A percentile compares a stretch with the other conserved stretches of the same genome.
Evolutionary conservation across 2,888 invertebrate genomes (phyloP).

Genomic region (Plebejus argus): DNA sequence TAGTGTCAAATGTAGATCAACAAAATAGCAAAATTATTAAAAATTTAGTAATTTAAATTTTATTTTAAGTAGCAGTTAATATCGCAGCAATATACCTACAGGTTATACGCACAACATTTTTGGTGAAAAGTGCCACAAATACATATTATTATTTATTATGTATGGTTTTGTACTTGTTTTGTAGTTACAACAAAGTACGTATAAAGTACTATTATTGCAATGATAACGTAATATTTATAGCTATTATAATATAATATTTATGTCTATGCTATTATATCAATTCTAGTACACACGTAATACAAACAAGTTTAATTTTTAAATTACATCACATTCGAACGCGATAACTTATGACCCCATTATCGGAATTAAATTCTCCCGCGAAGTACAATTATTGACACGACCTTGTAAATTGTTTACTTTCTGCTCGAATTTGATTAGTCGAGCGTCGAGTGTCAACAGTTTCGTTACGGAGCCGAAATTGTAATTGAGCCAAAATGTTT

Average conservation of each 20-base stretch:
- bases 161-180: too few relatives aligned
- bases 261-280: not conserved
- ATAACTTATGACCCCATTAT: constrained; percentile 75
- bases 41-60: too few relatives aligned
- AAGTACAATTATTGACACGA: constrained; percentile 52
- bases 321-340: constrained; percentile 60
- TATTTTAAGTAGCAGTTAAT: too few relatives aligned
- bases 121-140: too few relatives aligned
- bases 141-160: too few relatives aligned
- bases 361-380: constrained; percentile 71
- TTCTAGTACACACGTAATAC: not conserved
- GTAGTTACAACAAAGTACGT: too few relatives aligned
- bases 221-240: not conserved
- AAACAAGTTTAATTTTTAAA: constrained; percentile 36
- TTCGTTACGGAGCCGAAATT: not conserved
- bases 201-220: too few relatives aligned
- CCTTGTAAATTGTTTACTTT: constrained; percentile 45
- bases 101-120: too few relatives aligned
- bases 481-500: constrained; percentile 54
- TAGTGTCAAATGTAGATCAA: too few relatives aligned
- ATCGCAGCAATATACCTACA: too few relatives aligned
- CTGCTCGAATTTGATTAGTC: constrained; percentile 42
- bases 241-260: constrained; percentile 7
- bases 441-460: constrained; percentile 18
- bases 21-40: too few relatives aligned